Conservation (phyloP, 2,113 vertebrate genomes). For the rabbit (Oryctolagus cuniculus) region DNA sequence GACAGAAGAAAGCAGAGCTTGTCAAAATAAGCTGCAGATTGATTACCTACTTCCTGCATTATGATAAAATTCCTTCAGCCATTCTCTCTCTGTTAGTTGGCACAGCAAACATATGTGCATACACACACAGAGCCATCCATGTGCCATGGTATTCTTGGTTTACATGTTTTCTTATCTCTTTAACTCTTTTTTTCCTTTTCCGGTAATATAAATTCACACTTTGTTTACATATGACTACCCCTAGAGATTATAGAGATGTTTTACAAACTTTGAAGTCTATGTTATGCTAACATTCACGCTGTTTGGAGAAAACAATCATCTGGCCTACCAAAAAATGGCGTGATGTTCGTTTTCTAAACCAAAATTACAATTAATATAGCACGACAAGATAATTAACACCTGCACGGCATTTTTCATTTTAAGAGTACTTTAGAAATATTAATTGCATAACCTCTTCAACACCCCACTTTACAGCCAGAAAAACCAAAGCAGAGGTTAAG, state of each 20-base stretch:
- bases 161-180: not conserved
- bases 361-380: slow-evolving; percentile 75
- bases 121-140: not conserved
- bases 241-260: slow-evolving; percentile 40
- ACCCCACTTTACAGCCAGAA: slow-evolving; percentile 67
- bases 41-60: slow-evolving; percentile 4
- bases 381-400: slow-evolving; percentile 83
- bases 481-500: slow-evolving; percentile 81
- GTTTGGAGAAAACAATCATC: slow-evolving; percentile 52
- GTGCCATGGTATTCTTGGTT: not conserved
- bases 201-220: not conserved
- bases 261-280: slow-evolving; percentile 61
- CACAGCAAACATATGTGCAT: not conserved
- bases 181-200: not conserved
- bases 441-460: slow-evolving; percentile 80
- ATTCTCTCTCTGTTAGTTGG: not conserved
- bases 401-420: slow-evolving; percentile 70
- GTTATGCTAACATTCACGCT: slow-evolving; percentile 28
- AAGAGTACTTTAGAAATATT: slow-evolving; percentile 80
- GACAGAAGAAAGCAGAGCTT: not conserved
- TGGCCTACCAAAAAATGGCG: slow-evolving; percentile 23
- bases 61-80: not conserved
- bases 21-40: slow-evolving; percentile 20
- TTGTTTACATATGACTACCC: slow-evolving; percentile 25
- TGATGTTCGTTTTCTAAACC: slow-evolving; percentile 66